Base-by-base conservation (phyloP, 2,888 invertebrate genomes). In the Antitype chi region DNA sequence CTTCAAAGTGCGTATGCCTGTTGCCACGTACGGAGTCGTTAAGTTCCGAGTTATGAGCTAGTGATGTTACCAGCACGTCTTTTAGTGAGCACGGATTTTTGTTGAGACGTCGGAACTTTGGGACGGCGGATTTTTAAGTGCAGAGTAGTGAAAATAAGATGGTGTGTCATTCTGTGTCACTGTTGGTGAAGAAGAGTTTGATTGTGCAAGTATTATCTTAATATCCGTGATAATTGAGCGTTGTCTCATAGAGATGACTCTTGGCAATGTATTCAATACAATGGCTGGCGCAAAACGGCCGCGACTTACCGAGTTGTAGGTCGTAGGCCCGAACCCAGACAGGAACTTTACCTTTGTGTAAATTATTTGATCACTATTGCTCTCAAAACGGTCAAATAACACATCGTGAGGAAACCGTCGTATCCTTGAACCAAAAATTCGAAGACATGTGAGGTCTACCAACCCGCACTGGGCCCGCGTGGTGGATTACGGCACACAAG, bases 1-100 rank as follows among this genome's bases (percentile, higher is more conserved):
- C 87, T 87, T 90, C 89, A 82, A 89, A 91, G 91, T 91, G 91
- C 91, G 89, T 89, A 89, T 84, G 88, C 90, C 86, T 91, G 91
- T 91, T 86, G 83, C 78, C 85, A 84, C 85, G 87, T 84, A 87
- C 83, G 52, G 49, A 72, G 80, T 77, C 87, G 84, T 88, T 89
- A 87, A 87, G 84, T 87, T 78, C 76, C 78, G 79, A 87, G 82
- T 85, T 87, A 89, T 88, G 85, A 70, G 69, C 74, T 70, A 84
- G 83, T 74, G 84, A 64, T 77, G 83, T 71, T 0, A 74, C 69
- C 8, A 28, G 4, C n/a, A 66, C 60, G 52, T 55, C 38, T 82
- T 74, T 74, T 78, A 62, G 60, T 25, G 38, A 23, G 11, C 72
- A 53, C 64, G 47, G 75, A 66, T 67, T 74, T 73, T 60, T 55